phyloP scores from a whole-genome alignment of 2,113 vertebrate genomes.

The Gobius niger region DNA sequence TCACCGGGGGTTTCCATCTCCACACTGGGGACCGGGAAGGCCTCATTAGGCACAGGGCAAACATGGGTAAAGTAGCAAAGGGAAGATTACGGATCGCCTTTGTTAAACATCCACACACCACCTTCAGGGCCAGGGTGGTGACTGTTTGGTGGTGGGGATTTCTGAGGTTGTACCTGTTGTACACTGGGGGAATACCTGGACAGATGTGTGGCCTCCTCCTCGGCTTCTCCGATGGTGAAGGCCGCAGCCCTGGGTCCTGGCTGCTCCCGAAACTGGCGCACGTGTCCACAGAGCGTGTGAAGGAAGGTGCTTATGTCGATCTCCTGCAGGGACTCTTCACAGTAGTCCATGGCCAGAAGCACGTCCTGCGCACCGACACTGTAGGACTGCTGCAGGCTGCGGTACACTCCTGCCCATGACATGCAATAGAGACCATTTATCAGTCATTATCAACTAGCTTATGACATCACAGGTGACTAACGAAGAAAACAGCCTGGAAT shows the following conservation, averaged over 20 bases:
- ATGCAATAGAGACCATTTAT: neutral
- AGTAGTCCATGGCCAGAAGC: conserved; percentile 92
- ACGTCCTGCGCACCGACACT: conserved; percentile 87
- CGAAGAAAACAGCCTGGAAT: too few relatives aligned
- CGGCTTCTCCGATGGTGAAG: conserved; percentile 78
- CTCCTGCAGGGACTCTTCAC: conserved; percentile 95
- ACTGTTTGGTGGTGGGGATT: too few relatives aligned
- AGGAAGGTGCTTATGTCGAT: conserved; percentile 93
- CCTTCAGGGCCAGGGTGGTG: too few relatives aligned
- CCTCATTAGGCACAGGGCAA: neutral
- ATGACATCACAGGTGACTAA: too few relatives aligned
- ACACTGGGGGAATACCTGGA: conserved; percentile 75
- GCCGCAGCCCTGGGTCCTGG: conserved; percentile 64
- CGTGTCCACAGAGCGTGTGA: conserved; percentile 90
- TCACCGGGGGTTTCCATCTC: conserved; percentile 85
- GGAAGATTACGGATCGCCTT: too few relatives aligned
- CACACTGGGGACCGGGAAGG: conserved; percentile 63
- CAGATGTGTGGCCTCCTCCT: conserved; percentile 78
- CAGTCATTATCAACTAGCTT: too few relatives aligned
- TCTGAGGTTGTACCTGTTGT: too few relatives aligned
- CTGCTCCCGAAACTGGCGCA: conserved; percentile 78
- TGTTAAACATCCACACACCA: too few relatives aligned
- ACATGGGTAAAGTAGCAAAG: neutral
- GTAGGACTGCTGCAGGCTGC: conserved; percentile 89
- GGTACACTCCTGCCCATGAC: conserved; percentile 81